Base-by-base conservation (phyloP, 2,113 vertebrate species). In the Epinephelus moara region DNA sequence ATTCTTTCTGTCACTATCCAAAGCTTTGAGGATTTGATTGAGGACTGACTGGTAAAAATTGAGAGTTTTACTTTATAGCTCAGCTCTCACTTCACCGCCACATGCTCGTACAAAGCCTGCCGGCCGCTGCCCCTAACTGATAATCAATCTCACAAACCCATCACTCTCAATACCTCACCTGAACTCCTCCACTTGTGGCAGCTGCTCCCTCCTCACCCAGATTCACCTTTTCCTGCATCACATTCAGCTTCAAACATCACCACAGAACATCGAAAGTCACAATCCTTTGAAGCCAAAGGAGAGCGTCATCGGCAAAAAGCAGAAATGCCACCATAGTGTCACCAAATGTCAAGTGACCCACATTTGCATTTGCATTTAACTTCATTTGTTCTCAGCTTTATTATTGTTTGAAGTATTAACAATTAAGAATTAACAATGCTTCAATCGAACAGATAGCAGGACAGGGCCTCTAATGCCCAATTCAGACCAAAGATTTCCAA, bases 1-100 rank as follows among this genome's bases (percentile, higher is more conserved):
- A 37, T 78, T 59, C 55, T 78, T 25, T 70, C 53, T 61, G 60
- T 50, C 71, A 49, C 67, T 42, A 45, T 60, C 72, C 70, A 85
- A 70, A 78, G 21, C 0, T n/a, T 5, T 81, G 69, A 79, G 40
- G 15, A 73, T 60, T 70, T 69, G 25, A 84, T 82, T 59, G 52
- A 85, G 70, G 45, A 4, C 70, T 18, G 67, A 70, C 56, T 57
- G 57, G 62, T 78, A 57, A 78, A 57, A 78, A 84, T 71, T 45
- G 73, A 74, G 45, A 83, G 66, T 80, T 82, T 67, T 45, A 47
- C 40, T 75, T 80, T 45, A 63, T 59, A 47, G 59, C 79, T 71
- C 63, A 33, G 52, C 12, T 40, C 45, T 75, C 45, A 10, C n/a
- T 63, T 81, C 59, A 62, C 21, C 12, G n/a, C 49, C 33, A 49